Base-by-base conservation (phyloP, 2,888 invertebrate species). In the Meteorus cinctellus region DNA sequence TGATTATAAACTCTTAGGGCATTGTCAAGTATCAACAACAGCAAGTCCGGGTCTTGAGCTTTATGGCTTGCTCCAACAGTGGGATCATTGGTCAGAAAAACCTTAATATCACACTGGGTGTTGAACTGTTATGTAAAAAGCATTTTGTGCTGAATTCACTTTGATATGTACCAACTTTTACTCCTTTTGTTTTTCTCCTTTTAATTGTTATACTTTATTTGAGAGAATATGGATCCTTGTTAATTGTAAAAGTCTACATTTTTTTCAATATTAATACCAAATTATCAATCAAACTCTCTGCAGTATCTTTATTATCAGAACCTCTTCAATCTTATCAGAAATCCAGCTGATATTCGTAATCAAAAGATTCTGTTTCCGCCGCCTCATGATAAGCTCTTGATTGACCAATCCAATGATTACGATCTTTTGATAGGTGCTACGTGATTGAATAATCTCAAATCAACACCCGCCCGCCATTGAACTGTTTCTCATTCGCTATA, bases 211-310 rank as follows among this genome's bases (percentile, higher is more conserved):
- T 48, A n/a, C 6, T n/a, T 2, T 48, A 2, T n/a, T n/a, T 48
- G 4, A n/a, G n/a, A 48, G 16, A 48, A 48, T 48, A 48, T 48
- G 4, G 6, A 48, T 0, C 24, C 4, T n/a, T 48, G 48, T 2
- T 48, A 48, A 16, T n/a, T n/a, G 24, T 48, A n/a, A n/a, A 2
- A 48, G 16, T 19, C n/a, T 55, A 10, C n/a, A 19, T 55, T 55
- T 2, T 5, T 2, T 19, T 19, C 19, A 6, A 19, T 19, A 19
- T 19, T 6, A 55, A n/a, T 48, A 48, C n/a, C 24, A 19, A 1
- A 2, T n/a, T 8, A 6, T n/a, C 6, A 55, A 55, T 97, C 97
- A 98, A 81, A 94, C 91, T 31, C 91, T 90, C 87, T 96, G 96
- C 55, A 97, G 86, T 73, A 93, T 93, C 66, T 91, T 90, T 4